Conservation (phyloP, 2,888 invertebrate species). For the Imbricaverruca yamaguchii region DNA sequence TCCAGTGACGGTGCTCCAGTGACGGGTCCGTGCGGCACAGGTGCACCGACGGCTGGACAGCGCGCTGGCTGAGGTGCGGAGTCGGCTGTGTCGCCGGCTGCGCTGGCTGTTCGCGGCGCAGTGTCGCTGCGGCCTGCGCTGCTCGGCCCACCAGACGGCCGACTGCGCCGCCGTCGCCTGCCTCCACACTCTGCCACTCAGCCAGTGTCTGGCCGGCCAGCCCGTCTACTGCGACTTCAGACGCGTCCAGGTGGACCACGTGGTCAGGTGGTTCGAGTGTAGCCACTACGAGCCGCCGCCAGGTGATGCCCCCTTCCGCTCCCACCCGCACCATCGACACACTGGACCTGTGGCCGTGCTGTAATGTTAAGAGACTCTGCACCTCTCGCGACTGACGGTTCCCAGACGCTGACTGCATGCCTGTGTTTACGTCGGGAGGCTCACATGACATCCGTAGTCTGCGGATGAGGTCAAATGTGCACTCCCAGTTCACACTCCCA, state of each 20-base stretch:
- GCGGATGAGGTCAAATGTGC: too few species aligned
- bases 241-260: conserved; percentile 23
- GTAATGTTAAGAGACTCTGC: too few species aligned
- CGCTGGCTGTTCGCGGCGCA: conserved; percentile 24
- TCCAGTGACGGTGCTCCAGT: conserved; percentile 46
- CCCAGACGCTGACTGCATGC: too few species aligned
- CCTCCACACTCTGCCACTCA: conserved; percentile 25
- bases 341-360: too few species aligned
- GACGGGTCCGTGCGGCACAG: not conserved
- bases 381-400: too few species aligned
- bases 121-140: conserved; percentile 13
- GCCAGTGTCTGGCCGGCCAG: conserved; percentile 23
- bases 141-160: not conserved
- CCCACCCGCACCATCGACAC: too few species aligned
- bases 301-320: not conserved
- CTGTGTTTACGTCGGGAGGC: too few species aligned
- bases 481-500: too few species aligned
- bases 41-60: not conserved
- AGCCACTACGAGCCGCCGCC: not conserved
- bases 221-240: conserved; percentile 23
- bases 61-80: conserved; percentile 45
- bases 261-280: conserved; percentile 17
- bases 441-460: too few species aligned
- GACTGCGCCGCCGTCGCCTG: not conserved
- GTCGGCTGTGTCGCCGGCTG: conserved; percentile 23